Evolutionary conservation across 1,140 invertebrate genomes (phyloP), one percentile per base, ranked within the genome.

Genomic region (Eufriesea mexicana): DNA sequence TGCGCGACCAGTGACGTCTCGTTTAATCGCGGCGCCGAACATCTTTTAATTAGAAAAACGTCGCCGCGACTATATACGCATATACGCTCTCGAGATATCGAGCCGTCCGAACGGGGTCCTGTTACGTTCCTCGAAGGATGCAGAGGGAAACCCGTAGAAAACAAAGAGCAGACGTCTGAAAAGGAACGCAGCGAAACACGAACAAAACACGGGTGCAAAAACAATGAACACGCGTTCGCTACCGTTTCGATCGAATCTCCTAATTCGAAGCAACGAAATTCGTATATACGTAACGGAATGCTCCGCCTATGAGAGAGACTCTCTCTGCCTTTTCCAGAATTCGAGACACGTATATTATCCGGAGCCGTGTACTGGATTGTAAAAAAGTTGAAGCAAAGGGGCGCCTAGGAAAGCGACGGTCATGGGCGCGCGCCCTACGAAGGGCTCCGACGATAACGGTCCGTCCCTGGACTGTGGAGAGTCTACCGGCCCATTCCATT

Each of bases 401-500:
- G 42, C 25, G 70, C 35, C 12, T 18, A 2, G 70, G 25, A 74
- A 66, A n/a, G 23, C 68, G 14, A 23, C 35, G 68, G 35, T 25
- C 35, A 25, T 25, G 51, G 35, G n/a, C 2, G 28, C 1, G 5
- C 61, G 49, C 79, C 72, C 79, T 82, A 75, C 51, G 79, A 75
- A 82, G 72, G 79, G 79, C 49, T 55, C 79, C 72, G 42, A 2
- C 14, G 0, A 59, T 57, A 72, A 78, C 73, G 68, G 42, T 76
- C 83, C 90, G 87, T 78, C 86, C 89, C 89, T 89, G 89, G 66
- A 61, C 64, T 55, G 35, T 35, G 81, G 28, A 79, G 73, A 86
- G 51, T 75, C 79, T 86, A 70, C 83, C 83, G 64, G 54, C 83
- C 86, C 86, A 88, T 87, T 87, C 86, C 86, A 84, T 87, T 87